Evolutionary conservation across 2,888 invertebrate genomes (phyloP), one percentile per base, ranked within the genome.

Genomic region (Phasia obesa): DNA sequence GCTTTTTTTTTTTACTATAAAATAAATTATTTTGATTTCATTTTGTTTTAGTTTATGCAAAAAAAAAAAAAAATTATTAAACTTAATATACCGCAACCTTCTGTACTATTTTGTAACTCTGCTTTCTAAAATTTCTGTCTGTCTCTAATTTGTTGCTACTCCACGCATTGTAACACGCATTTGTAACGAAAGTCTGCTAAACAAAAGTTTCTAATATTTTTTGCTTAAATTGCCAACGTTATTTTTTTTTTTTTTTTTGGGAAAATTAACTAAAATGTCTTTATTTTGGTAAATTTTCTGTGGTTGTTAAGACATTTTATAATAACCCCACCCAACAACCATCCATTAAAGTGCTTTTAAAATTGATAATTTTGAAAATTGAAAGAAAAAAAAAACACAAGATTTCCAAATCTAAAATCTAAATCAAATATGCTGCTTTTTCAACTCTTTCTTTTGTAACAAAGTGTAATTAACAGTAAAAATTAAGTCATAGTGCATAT

Each of bases 381-480:
- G 6, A 47, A 69, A 35, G 70, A 55, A 55, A 44, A 38, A 59
- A 38, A 65, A 27, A 57, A 53, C n/a, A 21, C 42, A 70, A 47
- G 23, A 17, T 17, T 65, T 55, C 25, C 47, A 64, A 62, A 17
- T 74, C 17, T 44, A 53, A 23, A 7, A 42, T 75, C 49, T n/a
- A 35, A n/a, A n/a, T n/a, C n/a, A 31, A 65, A 65, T 77, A 67
- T 67, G 70, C 77, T 78, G 74, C 74, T 78, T 74, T 74, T 78
- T 70, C 74, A 65, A 25, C 47, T 47, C 31, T 83, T 65, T 74
- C 35, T 67, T 70, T 62, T 79, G 75, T 79, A 79, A 75, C 53
- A 83, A 79, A 83, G 71, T 83, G 79, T 79, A 83, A 59, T 55
- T 71, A 83, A 79, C 53, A 59, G 15, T 64, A 70, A 70, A 27